phyloP scores from a whole-genome alignment of 2,113 vertebrate species.

The Oceanodroma tethys region DNA sequence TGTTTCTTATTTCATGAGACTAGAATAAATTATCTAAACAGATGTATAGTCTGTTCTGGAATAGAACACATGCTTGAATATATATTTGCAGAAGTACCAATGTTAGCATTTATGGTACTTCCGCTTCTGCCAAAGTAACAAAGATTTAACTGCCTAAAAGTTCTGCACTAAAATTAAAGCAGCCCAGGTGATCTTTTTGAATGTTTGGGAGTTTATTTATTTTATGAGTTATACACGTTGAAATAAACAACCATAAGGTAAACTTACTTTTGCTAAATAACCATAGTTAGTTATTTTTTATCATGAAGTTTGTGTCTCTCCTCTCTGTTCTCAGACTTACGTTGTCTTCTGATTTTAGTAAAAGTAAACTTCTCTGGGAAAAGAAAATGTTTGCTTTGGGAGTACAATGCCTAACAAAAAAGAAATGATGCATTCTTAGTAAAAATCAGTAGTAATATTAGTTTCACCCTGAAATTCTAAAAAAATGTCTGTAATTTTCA shows the following conservation, averaged over 20 bases:
- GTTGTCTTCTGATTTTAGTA: background rate
- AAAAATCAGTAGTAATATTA: background rate
- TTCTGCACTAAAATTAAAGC: background rate
- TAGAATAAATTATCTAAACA: background rate
- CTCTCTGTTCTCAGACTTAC: background rate
- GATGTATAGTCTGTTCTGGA: background rate
- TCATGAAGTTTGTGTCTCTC: background rate
- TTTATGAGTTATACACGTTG: background rate
- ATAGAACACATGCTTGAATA: background rate
- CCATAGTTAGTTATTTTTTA: background rate
- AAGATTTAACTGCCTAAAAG: background rate
- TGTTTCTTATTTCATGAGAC: background rate
- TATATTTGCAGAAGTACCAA: background rate
- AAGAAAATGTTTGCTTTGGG: background rate
- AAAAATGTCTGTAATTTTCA: background rate
- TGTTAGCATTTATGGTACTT: background rate
- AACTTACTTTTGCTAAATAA: background rate
- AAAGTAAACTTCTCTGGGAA: background rate
- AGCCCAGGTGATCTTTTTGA: background rate
- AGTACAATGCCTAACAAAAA: background rate
- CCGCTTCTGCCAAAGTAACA: background rate
- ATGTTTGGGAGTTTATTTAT: background rate
- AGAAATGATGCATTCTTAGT: background rate
- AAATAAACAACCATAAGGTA: background rate
- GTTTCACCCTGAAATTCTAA: background rate